Conservation (phyloP, 2,888 invertebrate species). For the Creontiades dilutus region DNA sequence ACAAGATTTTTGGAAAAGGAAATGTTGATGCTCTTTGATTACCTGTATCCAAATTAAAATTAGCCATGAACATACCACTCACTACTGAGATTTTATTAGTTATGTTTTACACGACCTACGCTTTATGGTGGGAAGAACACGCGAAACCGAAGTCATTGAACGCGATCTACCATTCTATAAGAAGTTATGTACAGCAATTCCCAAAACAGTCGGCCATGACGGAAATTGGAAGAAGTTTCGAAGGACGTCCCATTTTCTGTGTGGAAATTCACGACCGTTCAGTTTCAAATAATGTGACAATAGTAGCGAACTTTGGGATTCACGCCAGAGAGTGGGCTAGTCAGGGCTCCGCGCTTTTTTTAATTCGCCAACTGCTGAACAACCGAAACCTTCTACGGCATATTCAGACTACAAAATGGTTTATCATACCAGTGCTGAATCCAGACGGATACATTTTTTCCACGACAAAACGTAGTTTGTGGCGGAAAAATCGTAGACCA, state of each 20-base stretch:
- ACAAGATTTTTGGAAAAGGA: too few relatives aligned
- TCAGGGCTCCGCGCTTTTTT: background rate
- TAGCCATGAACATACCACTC: background rate
- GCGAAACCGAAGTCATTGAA: background rate
- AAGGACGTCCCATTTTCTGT: background rate
- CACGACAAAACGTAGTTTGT: background rate
- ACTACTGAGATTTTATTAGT: background rate
- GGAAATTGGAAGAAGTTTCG: background rate
- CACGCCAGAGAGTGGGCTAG: background rate
- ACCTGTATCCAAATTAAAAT: background rate
- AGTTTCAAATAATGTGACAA: background rate
- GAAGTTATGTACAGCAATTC: background rate
- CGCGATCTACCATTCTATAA: background rate
- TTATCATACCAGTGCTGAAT: conserved; percentile 27
- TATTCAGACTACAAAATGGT: background rate
- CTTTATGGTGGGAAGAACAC: background rate
- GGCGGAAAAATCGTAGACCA: conserved; percentile 10
- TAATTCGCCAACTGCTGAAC: background rate
- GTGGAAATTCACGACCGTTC: background rate
- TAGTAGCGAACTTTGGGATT: background rate
- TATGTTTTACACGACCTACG: background rate
- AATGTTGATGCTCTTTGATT: too few relatives aligned
- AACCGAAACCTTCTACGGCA: background rate
- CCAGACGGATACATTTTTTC: conserved; percentile 38
- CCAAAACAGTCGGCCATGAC: background rate